phyloP scores from a whole-genome alignment of 2,888 invertebrate genomes.

The Orthosia gothica region DNA sequence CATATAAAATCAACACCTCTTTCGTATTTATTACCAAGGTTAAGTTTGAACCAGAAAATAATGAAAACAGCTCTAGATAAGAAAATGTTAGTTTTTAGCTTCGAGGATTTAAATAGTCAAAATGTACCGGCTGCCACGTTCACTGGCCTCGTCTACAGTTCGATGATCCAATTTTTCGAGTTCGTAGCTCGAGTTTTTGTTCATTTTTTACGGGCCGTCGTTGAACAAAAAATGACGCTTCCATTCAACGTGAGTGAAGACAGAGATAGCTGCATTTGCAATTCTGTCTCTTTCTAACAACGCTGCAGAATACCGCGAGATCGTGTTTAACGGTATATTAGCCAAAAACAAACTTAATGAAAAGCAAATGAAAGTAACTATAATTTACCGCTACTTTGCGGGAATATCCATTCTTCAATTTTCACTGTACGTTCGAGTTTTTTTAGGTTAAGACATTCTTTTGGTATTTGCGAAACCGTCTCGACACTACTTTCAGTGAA shows the following conservation, averaged over 20 bases:
- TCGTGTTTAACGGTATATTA: constrained; percentile 82
- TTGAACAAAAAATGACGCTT: constrained; percentile 81
- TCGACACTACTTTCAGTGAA: constrained; percentile 51
- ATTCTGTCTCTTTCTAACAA: constrained; percentile 80
- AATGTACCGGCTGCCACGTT: constrained; percentile 77
- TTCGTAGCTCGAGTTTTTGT: constrained; percentile 83
- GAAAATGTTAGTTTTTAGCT: constrained; percentile 33
- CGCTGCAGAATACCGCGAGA: constrained; percentile 69
- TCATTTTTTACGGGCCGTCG: constrained; percentile 79
- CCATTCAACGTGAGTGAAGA: constrained; percentile 81
- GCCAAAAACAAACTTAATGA: constrained; percentile 82
- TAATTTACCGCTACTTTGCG: constrained; percentile 76
- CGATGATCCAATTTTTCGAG: constrained; percentile 88
- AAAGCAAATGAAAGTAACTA: constrained; percentile 83
- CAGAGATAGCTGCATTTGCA: constrained; percentile 74
- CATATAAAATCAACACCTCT: neutral
- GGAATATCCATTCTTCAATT: constrained; percentile 61
- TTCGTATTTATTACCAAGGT: neutral
- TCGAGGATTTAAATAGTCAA: constrained; percentile 52
- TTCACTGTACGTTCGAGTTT: constrained; percentile 47
- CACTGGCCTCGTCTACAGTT: constrained; percentile 85
- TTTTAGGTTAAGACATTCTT: constrained; percentile 45
- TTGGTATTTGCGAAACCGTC: constrained; percentile 45
- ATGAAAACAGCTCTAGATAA: neutral
- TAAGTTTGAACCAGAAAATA: neutral